Evolutionary conservation across 1,140 invertebrate species (phyloP).

Genomic region (Arctopsyche grandis): DNA sequence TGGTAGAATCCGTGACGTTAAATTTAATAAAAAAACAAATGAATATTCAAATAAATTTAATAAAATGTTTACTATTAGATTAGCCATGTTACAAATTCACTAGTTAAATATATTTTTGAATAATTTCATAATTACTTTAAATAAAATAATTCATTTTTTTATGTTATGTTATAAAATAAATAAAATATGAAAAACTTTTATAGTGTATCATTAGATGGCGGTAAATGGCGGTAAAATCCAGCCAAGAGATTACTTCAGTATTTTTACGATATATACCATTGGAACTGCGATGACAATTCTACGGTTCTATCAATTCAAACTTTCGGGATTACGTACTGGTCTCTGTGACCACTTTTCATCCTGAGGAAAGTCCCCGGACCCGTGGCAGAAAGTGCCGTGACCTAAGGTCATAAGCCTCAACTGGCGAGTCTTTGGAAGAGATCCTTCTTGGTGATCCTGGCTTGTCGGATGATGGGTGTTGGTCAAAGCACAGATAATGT

Average conservation of each 20-base stretch:
- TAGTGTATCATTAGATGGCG: not conserved
- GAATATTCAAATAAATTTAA: too few species aligned
- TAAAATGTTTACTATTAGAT: too few species aligned
- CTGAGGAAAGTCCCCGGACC: slow-evolving; percentile 56
- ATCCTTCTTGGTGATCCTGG: slow-evolving; percentile 43
- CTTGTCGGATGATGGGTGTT: slow-evolving; percentile 36
- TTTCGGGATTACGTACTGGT: slow-evolving; percentile 51
- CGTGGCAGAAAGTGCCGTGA: slow-evolving; percentile 53
- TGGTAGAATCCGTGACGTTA: too few species aligned
- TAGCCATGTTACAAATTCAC: too few species aligned
- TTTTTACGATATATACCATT: slow-evolving; percentile 13
- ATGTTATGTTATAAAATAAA: too few species aligned
- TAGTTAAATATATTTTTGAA: too few species aligned
- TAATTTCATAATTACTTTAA: too few species aligned
- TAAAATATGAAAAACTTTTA: not conserved
- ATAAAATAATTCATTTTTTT: too few species aligned
- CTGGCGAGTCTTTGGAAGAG: slow-evolving; percentile 40
- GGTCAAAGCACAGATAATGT: slow-evolving; percentile 53
- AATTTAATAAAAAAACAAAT: too few species aligned
- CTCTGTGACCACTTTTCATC: slow-evolving; percentile 34
- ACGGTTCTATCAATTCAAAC: slow-evolving; percentile 48
- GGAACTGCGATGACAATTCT: not conserved
- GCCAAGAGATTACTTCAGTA: not conserved
- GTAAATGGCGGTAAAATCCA: not conserved
- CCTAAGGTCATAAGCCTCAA: slow-evolving; percentile 43